Evolutionary conservation across 2,797 vertebrate species (phyloP), one percentile per base, ranked within the genome.

Genomic region (Dallia pectoralis): DNA sequence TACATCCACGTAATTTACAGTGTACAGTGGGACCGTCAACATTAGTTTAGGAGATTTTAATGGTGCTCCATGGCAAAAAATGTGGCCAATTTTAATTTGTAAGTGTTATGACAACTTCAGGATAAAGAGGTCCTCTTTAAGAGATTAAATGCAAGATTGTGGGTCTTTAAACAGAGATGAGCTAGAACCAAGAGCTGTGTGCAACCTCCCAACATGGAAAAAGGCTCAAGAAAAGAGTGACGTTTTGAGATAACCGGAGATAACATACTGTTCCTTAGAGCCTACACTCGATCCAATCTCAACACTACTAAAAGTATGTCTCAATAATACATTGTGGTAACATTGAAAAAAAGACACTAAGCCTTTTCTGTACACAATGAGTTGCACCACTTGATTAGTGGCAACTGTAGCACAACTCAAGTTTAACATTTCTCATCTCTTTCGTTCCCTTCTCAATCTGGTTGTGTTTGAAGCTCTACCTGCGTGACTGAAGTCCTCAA

Each of bases 1-100:
- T 89, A 87, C 81, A 72, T 77, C 83, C 80, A 59, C 77, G 89
- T 81, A 78, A 67, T 56, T 91, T 87, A 74, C 15, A 32, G 76
- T 88, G 80, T 89, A 83, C 68, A 85, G 77, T 76, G n/a, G 76
- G 67, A 82, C 78, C 4, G 47, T 65, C 56, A 8, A 40, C 77
- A 59, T 7, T 19, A 77, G 82, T 78, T 19, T 25, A 48, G 76
- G 36, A 81, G 72, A 63, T 32, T 4, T 63, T 14, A 63, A 63
- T 30, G 61, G 61, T 18, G 15, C 29, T 78, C 83, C 79, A 81
- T 81, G 86, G 85, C 69, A 82, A 83, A 77, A 91, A 27, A 12
- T 69, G 47, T 53, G 30, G 47, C 67, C 47, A 69, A 69, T 67
- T 67, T 47, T 22, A 63, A 32, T 33, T 27, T 16, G 1, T 66